Evolutionary conservation across 2,888 invertebrate genomes (phyloP).

Genomic region (Epiblema foenella): DNA sequence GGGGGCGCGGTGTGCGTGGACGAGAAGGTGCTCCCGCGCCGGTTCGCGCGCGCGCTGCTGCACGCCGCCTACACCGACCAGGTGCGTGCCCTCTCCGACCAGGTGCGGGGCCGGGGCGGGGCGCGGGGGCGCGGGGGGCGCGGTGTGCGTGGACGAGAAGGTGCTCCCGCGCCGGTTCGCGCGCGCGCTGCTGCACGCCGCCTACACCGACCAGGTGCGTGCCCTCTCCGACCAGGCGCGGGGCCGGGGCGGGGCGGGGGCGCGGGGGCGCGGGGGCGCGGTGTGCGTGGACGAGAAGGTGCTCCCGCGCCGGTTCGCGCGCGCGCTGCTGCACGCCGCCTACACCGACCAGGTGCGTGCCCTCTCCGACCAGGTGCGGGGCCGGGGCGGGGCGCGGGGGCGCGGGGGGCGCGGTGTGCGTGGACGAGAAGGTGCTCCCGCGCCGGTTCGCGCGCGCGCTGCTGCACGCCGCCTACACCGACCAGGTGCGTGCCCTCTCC

Average conservation of each 20-base stretch:
- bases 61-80: conserved; percentile 94
- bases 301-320: conserved; percentile 95
- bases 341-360: conserved; percentile 88
- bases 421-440: conserved; percentile 97
- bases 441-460: conserved; percentile 95
- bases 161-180: conserved; percentile 97
- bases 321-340: conserved; percentile 95
- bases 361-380: too few species aligned
- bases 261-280: too few species aligned
- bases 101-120: too few species aligned
- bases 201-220: conserved; percentile 88
- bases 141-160: conserved; percentile 91
- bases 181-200: conserved; percentile 94
- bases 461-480: conserved; percentile 95
- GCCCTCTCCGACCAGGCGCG: too few species aligned
- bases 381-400: too few species aligned
- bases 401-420: conserved; percentile 73
- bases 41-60: conserved; percentile 95
- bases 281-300: conserved; percentile 94
- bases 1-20: conserved; percentile 87
- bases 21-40: conserved; percentile 96
- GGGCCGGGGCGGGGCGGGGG: too few species aligned
- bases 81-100: too few species aligned
- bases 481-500: conserved; percentile 73
- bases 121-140: too few species aligned